Percentiles rank a stretch among this genome's conserved stretches.
Conservation (phyloP, 2,888 invertebrate species). For the Xestia ashworthii region DNA sequence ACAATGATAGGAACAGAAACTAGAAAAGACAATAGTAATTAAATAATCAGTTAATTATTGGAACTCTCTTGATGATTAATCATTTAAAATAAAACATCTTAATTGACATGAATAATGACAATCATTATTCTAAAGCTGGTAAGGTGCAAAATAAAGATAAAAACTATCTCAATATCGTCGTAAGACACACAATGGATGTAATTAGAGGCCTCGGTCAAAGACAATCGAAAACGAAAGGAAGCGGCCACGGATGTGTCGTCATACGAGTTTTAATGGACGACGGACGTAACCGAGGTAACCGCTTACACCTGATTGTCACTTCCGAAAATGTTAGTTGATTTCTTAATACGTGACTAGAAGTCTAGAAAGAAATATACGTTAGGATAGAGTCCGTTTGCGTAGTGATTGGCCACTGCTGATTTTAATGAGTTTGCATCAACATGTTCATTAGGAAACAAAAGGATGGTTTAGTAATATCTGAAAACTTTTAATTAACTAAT, state of each 20-base stretch:
- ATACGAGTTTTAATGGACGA: constrained; percentile 51
- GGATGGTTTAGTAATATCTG: background rate
- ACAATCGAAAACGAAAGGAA: constrained; percentile 90
- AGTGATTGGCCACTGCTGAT: no score
- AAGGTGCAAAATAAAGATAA: constrained; percentile 11
- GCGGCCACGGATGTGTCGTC: constrained; percentile 83
- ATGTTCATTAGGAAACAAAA: background rate
- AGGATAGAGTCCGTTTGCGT: background rate
- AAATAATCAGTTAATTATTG: constrained; percentile 11
- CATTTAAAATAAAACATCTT: constrained; percentile 7
- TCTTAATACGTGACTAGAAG: constrained; percentile 31
- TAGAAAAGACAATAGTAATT: constrained; percentile 31
- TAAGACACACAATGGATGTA: constrained; percentile 79
- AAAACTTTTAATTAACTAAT: background rate
- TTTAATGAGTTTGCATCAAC: background rate
- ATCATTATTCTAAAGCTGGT: background rate
- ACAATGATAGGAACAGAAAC: background rate
- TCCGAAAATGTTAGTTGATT: constrained; percentile 62
- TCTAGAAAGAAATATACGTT: background rate
- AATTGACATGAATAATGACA: background rate
- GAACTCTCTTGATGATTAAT: constrained; percentile 1
- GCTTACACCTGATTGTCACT: constrained; percentile 69
- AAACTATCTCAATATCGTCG: constrained; percentile 56
- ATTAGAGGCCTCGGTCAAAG: constrained; percentile 87
- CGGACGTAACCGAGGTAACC: constrained; percentile 69